A percentile compares a stretch with the other conserved stretches of the same genome.
phyloP scores from a whole-genome alignment of 2,797 vertebrate genomes.

The Tragopan temminckii region DNA sequence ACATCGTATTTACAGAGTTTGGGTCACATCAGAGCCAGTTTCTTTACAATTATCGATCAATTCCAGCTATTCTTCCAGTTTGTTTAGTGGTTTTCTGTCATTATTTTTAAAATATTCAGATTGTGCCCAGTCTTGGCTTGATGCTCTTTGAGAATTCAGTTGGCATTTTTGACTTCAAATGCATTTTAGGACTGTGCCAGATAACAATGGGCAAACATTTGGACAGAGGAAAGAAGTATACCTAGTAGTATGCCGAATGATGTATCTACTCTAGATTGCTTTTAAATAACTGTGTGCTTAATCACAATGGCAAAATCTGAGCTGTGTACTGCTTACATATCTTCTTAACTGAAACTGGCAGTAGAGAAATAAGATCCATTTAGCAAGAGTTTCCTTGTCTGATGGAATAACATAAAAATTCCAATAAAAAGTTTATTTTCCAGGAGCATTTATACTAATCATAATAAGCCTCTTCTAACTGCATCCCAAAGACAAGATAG shows the following conservation, averaged over 20 bases:
- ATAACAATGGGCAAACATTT: background rate
- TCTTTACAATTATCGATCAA: slow-evolving; percentile 8
- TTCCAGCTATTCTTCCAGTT: background rate
- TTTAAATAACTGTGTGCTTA: slow-evolving; percentile 48
- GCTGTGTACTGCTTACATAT: slow-evolving; percentile 31
- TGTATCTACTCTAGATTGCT: background rate
- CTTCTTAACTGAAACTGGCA: slow-evolving; percentile 66
- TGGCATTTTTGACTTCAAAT: background rate
- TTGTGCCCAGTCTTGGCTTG: background rate
- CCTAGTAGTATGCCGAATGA: background rate
- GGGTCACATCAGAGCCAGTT: background rate
- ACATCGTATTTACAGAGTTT: background rate
- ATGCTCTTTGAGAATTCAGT: background rate
- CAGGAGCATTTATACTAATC: slow-evolving; percentile 55
- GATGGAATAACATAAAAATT: slow-evolving; percentile 69
- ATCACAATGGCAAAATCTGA: slow-evolving; percentile 59
- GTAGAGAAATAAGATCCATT: slow-evolving; percentile 44
- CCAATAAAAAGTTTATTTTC: slow-evolving; percentile 64
- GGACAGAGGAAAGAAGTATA: background rate
- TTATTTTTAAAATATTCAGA: background rate
- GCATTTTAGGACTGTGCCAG: background rate
- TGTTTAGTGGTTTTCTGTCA: background rate
- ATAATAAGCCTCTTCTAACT: slow-evolving; percentile 46
- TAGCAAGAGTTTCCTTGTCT: slow-evolving; percentile 61
- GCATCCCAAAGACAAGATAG: slow-evolving; percentile 7